phyloP scores from a whole-genome alignment of 2,888 invertebrate species.

The Fragum sueziense region DNA sequence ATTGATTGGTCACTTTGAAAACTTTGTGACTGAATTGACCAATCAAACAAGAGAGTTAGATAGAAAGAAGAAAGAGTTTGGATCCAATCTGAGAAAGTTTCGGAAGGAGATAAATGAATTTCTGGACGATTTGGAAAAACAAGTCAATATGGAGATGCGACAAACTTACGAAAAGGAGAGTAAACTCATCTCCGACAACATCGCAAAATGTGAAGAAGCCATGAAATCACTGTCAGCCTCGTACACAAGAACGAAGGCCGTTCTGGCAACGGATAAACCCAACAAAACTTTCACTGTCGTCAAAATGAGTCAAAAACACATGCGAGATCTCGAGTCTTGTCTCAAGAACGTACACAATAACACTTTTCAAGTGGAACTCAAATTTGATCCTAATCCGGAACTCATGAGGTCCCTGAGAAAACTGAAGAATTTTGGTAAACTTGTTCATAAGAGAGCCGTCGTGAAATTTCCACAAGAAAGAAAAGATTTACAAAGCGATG shows the following conservation, averaged over 20 bases:
- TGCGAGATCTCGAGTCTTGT: constrained; percentile 29
- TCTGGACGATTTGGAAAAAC: constrained; percentile 51
- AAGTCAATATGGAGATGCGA: constrained; percentile 46
- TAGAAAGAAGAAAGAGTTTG: constrained; percentile 48
- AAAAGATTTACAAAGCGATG: background rate
- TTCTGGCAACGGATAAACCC: constrained; percentile 26
- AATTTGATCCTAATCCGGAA: constrained; percentile 47
- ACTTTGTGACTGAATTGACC: constrained; percentile 30
- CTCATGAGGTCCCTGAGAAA: constrained; percentile 35
- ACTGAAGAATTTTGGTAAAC: constrained; percentile 42
- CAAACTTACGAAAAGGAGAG: constrained; percentile 42
- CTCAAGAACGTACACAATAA: constrained; percentile 31
- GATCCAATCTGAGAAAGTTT: constrained; percentile 37
- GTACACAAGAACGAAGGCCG: constrained; percentile 34
- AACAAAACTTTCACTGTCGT: constrained; percentile 43
- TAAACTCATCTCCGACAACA: constrained; percentile 40
- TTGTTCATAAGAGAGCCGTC: constrained; percentile 21
- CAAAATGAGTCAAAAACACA: constrained; percentile 36
- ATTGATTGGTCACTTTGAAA: constrained; percentile 50
- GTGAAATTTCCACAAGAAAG: background rate
- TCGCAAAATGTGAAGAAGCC: constrained; percentile 46
- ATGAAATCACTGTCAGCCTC: constrained; percentile 32
- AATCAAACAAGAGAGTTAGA: constrained; percentile 49
- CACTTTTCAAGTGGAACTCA: constrained; percentile 37
- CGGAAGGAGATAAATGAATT: constrained; percentile 45